phyloP scores from a whole-genome alignment of 1,140 invertebrate genomes.

The Drosophila bifasciata region DNA sequence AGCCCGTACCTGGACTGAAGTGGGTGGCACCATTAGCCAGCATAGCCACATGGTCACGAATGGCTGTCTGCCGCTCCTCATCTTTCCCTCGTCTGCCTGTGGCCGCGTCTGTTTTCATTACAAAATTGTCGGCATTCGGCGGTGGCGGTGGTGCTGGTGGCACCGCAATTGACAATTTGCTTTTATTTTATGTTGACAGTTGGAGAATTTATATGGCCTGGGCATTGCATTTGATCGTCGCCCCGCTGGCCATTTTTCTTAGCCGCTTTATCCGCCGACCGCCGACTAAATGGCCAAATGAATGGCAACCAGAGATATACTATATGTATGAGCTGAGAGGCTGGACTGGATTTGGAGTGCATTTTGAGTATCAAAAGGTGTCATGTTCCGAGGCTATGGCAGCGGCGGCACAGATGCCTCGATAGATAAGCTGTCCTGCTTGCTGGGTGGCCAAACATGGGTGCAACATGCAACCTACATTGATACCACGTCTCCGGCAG shows the following conservation, averaged over 20 bases:
- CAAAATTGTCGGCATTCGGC: constrained; percentile 69
- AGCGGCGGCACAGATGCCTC: constrained; percentile 72
- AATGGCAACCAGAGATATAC: constrained; percentile 31
- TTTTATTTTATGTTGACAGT: constrained; percentile 76
- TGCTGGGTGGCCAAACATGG: constrained; percentile 40
- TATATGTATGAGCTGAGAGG: neutral
- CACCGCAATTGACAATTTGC: constrained; percentile 79
- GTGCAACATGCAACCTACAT: constrained; percentile 52
- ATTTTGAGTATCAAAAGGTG: constrained; percentile 67
- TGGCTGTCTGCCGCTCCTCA: constrained; percentile 6
- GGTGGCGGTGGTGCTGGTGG: too few relatives aligned
- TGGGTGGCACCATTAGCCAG: constrained; percentile 51
- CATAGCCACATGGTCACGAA: constrained; percentile 47
- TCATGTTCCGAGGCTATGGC: constrained; percentile 65
- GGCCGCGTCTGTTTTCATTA: constrained; percentile 69
- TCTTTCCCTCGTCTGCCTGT: constrained; percentile 13
- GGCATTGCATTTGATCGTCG: constrained; percentile 27
- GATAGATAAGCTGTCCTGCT: constrained; percentile 74
- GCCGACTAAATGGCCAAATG: constrained; percentile 51
- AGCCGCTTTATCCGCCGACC: constrained; percentile 29
- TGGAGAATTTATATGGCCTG: constrained; percentile 74
- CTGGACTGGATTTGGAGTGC: constrained; percentile 11
- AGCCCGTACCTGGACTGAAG: too few relatives aligned
- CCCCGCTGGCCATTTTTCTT: constrained; percentile 57
- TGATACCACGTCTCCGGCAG: constrained; percentile 41